Percentiles rank a stretch among this genome's conserved stretches.
phyloP scores from a whole-genome alignment of 1,140 invertebrate genomes.

The Sinella curviseta region DNA sequence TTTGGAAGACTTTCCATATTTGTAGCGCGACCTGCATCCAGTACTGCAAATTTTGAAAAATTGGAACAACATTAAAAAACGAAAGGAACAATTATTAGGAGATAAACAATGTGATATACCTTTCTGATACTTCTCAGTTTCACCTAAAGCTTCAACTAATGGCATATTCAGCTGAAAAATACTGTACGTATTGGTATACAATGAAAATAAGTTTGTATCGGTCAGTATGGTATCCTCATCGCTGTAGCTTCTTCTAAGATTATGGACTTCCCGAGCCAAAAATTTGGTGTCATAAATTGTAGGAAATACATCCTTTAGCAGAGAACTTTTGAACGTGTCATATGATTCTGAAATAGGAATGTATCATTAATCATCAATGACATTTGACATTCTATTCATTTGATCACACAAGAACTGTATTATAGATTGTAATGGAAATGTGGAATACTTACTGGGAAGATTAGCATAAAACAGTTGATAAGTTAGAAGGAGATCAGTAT shows the following conservation, averaged over 20 bases:
- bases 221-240: neutral
- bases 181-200: slow-evolving; percentile 22
- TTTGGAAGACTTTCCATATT: slow-evolving; percentile 53
- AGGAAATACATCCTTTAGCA: slow-evolving; percentile 67
- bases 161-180: slow-evolving; percentile 32
- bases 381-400: neutral
- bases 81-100: neutral
- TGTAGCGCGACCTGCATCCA: neutral
- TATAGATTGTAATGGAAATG: neutral
- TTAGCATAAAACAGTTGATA: slow-evolving; percentile 70
- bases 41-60: slow-evolving; percentile 22
- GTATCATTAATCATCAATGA: neutral
- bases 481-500: slow-evolving; percentile 70
- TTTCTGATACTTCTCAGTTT: slow-evolving; percentile 51
- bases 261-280: slow-evolving; percentile 62
- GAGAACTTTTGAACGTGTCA: slow-evolving; percentile 65
- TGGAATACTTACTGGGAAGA: slow-evolving; percentile 61
- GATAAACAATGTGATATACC: slow-evolving; percentile 24
- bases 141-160: slow-evolving; percentile 23
- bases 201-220: slow-evolving; percentile 31
- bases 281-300: slow-evolving; percentile 71
- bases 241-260: neutral
- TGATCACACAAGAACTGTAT: neutral
- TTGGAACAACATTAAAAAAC: slow-evolving; percentile 26
- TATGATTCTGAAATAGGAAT: slow-evolving; percentile 60